Percentiles rank a stretch among this genome's conserved stretches.
Conservation (phyloP, 2,113 vertebrate genomes). For the Pygathrix nemaeus region DNA sequence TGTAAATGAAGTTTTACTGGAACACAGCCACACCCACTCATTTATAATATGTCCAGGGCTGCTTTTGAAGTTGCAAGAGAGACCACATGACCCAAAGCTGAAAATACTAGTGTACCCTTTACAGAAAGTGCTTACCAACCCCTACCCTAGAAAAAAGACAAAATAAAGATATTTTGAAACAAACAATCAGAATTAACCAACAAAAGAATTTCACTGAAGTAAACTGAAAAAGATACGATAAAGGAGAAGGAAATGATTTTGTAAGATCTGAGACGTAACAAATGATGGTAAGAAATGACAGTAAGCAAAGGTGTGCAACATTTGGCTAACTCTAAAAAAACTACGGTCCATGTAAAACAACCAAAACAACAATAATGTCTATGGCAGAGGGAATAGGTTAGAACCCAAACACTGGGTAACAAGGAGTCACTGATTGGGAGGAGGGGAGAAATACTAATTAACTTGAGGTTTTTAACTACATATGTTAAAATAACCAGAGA, state of each 20-base stretch:
- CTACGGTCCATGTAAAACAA: neutral
- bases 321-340: neutral
- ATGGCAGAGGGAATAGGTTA: no score
- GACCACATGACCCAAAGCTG: neutral
- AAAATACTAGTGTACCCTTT: neutral
- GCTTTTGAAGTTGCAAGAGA: neutral
- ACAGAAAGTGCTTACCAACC: neutral
- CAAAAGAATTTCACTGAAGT: neutral
- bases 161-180: neutral
- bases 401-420: neutral
- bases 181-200: neutral
- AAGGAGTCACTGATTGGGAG: neutral
- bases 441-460: neutral
- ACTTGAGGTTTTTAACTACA: neutral
- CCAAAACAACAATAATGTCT: neutral
- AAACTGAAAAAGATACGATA: neutral
- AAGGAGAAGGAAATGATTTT: neutral
- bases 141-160: neutral
- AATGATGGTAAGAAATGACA: neutral
- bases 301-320: neutral
- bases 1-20: neutral
- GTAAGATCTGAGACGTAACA: neutral
- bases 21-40: neutral
- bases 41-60: neutral
- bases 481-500: neutral